A percentile compares a stretch with the other conserved stretches of the same genome.
Conservation (phyloP, 2,113 vertebrate species). For the Rhea pennata region DNA sequence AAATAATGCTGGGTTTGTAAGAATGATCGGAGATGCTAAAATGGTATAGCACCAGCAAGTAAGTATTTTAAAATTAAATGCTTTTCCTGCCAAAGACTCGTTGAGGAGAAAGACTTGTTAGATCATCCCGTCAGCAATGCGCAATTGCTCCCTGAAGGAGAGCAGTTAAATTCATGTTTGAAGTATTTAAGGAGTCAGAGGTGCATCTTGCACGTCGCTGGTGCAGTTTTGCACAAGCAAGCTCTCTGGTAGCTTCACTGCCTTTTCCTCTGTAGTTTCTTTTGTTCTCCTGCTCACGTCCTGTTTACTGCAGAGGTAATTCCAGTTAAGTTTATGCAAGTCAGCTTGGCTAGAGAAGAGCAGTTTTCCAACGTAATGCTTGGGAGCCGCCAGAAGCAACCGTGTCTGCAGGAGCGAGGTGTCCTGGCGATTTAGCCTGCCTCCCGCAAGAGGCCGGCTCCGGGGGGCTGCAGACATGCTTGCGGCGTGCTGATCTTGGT, state of each 20-base stretch:
- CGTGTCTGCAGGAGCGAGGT: rapidly evolving
- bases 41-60: background rate
- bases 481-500: background rate
- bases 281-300: background rate
- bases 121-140: background rate
- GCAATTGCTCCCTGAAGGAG: background rate
- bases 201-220: background rate
- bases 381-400: background rate
- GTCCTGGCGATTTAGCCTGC: rapidly evolving
- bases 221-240: background rate
- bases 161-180: background rate
- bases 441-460: background rate
- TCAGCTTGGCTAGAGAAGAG: background rate
- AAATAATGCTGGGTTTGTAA: background rate
- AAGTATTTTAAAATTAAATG: constrained; percentile 5
- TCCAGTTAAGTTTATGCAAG: background rate
- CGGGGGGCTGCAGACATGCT: rapidly evolving
- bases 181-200: background rate
- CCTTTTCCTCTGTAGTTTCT: background rate
- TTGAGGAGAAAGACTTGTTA: background rate
- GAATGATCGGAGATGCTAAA: background rate
- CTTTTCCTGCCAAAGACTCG: background rate
- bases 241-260: background rate
- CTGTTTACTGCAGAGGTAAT: background rate
- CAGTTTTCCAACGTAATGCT: rapidly evolving